Evolutionary conservation across 1,140 invertebrate species (phyloP), one percentile per base, ranked within the genome.

Genomic region (Colletes latitarsis): DNA sequence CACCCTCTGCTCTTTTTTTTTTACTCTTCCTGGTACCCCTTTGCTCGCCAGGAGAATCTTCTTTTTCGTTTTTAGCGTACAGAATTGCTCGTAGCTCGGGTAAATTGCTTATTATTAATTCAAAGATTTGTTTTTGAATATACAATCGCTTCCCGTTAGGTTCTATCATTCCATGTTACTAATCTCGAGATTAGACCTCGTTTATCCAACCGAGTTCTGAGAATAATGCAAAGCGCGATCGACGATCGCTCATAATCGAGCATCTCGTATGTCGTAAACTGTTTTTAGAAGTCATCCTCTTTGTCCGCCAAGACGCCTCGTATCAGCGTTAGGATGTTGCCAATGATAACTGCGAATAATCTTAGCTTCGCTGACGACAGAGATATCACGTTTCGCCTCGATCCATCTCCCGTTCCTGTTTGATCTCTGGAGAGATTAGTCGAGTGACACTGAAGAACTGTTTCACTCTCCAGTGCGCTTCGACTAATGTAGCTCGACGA

Each of bases 371-470:
- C 41, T 67, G 39, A 52, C 73, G 67, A 75, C 43, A 77, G 55
- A 78, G 70, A 85, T 82, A 63, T 78, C 79, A 55, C 58, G 66
- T 74, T 85, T 55, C 83, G 70, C 60, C 53, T 81, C 57, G 73
- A 85, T 85, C 41, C 64, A 62, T 84, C 78, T 84, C 39, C 58
- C 67, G 69, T 67, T 82, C 77, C 71, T 62, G 70, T 85, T 85
- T 78, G 71, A 85, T 82, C 80, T 86, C 62, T 60, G 62, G 55
- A 70, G 82, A 69, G 72, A 86, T 85, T 78, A 86, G 43, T 41
- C 57, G 60, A 69, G 66, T 86, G 84, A 82, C 84, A 86, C 75
- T 86, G 84, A 86, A 86, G 79, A 86, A 86, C 83, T 78, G 83
- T 84, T 85, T 86, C 84, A 82, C 81, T 86, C 79, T 86, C 75